Conservation (phyloP, 2,888 invertebrate species). For the Oligia latruncula region DNA sequence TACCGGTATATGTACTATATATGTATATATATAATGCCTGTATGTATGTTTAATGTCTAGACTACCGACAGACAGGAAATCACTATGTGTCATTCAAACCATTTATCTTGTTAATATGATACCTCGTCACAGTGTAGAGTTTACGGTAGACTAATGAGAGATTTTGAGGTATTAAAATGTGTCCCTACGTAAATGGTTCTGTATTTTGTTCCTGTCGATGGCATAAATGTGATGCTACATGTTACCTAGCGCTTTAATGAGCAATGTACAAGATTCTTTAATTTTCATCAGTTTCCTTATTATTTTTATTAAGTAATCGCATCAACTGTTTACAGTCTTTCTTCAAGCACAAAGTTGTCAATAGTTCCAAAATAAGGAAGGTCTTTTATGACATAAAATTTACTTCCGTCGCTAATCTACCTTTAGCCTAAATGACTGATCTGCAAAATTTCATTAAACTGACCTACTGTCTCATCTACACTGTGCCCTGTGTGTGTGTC, state of each 20-base stretch:
- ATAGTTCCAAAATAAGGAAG: not conserved
- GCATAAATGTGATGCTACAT: not conserved
- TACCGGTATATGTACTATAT: conserved; percentile 12
- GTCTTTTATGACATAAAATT: not conserved
- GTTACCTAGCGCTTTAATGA: not conserved
- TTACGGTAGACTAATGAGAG: conserved; percentile 40
- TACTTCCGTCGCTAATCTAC: not conserved
- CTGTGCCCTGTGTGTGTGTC: conserved; percentile 20
- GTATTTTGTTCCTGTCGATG: not conserved
- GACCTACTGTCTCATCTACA: conserved; percentile 23
- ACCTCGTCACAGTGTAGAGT: conserved; percentile 53
- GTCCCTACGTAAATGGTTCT: not conserved
- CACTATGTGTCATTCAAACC: conserved; percentile 61
- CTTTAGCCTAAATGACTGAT: not conserved
- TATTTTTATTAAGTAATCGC: too few species aligned
- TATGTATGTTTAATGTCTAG: conserved; percentile 67
- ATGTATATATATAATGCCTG: conserved; percentile 1
- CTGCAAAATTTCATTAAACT: not conserved
- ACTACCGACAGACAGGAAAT: conserved; percentile 72
- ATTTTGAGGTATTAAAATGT: not conserved
- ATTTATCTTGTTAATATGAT: conserved; percentile 65
- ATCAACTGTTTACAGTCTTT: too few species aligned
- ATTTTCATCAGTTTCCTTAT: too few species aligned
- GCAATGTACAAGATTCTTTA: too few species aligned
- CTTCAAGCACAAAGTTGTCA: not conserved